phyloP scores from a whole-genome alignment of 2,113 vertebrate genomes.

The Platycercus adscitus region DNA sequence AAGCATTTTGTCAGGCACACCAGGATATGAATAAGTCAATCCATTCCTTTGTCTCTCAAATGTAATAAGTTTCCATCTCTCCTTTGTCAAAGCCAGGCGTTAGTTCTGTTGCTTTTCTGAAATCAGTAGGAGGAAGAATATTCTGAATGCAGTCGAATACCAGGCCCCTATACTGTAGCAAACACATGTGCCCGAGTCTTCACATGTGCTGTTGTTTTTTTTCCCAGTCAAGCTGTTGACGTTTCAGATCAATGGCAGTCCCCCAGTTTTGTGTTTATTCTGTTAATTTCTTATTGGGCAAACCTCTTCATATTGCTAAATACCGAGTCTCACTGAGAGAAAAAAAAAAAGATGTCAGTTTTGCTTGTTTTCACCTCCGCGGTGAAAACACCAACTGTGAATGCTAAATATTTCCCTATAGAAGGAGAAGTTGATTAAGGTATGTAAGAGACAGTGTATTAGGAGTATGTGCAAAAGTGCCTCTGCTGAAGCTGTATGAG shows the following conservation, averaged over 20 bases:
- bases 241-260: background rate
- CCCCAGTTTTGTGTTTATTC: conserved; percentile 14
- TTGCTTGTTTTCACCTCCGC: conserved; percentile 9
- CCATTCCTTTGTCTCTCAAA: conserved; percentile 45
- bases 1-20: conserved; percentile 33
- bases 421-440: background rate
- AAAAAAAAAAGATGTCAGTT: background rate
- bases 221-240: background rate
- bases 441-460: background rate
- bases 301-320: background rate
- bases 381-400: background rate
- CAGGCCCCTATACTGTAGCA: background rate
- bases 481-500: background rate
- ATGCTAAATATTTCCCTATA: background rate
- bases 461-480: background rate
- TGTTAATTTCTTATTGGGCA: background rate
- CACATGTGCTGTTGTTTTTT: background rate
- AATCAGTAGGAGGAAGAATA: background rate
- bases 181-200: background rate
- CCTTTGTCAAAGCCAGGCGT: conserved; percentile 12
- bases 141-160: background rate
- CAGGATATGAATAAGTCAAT: conserved; percentile 49
- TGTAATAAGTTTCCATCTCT: conserved; percentile 31
- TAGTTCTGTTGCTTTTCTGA: conserved; percentile 33
- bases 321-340: background rate